Base-by-base conservation (phyloP, 2,113 vertebrate species). In the Acanthochromis polyacanthus region DNA sequence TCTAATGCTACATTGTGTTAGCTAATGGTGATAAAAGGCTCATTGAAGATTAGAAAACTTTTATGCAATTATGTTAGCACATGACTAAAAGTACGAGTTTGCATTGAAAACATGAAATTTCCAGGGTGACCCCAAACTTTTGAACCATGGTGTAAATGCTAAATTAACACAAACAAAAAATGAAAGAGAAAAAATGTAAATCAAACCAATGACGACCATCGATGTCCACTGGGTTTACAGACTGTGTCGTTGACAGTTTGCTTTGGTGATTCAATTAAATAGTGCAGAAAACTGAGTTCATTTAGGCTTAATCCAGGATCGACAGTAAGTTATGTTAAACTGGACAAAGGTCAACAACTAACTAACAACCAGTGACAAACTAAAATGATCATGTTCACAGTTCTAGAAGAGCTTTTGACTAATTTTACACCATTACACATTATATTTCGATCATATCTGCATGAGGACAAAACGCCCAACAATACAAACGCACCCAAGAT, bases 261-360 rank as follows among this genome's bases (percentile, higher is more conserved):
- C 38, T 65, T 64, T 59, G 1, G 4, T 70, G 58, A 53, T 10
- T 73, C 57, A 32, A 7, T 52, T 28, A 73, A 57, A 4, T 50
- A 19, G 48, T 48, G 17, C 17, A 1, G 7, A 8, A 36, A 36
- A 36, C 3, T 65, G 32, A 65, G n/a, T 30, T 1, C 30, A 30
- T 30, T 30, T 30, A 30, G 30, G 36, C 36, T 0, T 11, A 32
- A 3, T 40, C 14, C 17, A 38, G 46, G 51, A 59, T 43, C 19
- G 6, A 28, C 46, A 57, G 19, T 36, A 52, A 10, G 23, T 22
- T 43, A 22, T 0, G 0, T 25, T 4, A 51, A 78, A 36, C 62
- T 46, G 25, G 57, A 17, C 68, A 19, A 58, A 62, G 23, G 5
- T 67, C 30, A 0, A 51, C 71, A 67, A 10, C 57, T 4, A 22